Percentiles rank a stretch among this genome's conserved stretches.
Conservation (phyloP, 2,888 invertebrate genomes). For the Drosophila nr. perissopoda region DNA sequence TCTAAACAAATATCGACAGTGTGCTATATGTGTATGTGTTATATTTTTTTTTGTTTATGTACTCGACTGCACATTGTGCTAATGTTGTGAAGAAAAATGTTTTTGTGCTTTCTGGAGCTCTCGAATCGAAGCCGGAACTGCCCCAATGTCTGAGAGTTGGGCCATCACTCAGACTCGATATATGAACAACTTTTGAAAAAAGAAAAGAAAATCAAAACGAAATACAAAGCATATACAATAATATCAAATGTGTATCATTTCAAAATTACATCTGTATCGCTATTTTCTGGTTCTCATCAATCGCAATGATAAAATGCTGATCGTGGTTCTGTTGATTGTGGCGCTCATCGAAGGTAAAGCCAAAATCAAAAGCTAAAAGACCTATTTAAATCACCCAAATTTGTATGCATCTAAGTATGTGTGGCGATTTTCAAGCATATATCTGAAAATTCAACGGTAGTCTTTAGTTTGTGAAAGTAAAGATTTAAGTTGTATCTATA, state of each 20-base stretch:
- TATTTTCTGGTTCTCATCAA: slow-evolving; percentile 60
- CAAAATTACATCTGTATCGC: slow-evolving; percentile 66
- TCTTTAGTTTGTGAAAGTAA: neutral
- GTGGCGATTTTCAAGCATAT: neutral
- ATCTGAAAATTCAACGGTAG: neutral
- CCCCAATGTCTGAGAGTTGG: slow-evolving; percentile 32
- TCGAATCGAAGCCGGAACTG: slow-evolving; percentile 1
- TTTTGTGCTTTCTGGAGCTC: slow-evolving; percentile 14
- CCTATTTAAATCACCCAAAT: slow-evolving; percentile 2
- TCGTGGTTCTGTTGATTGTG: slow-evolving; percentile 75
- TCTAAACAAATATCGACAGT: slow-evolving; percentile 4
- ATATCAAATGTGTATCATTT: slow-evolving; percentile 52
- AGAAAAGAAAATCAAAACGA: neutral
- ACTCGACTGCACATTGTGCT: slow-evolving; percentile 22
- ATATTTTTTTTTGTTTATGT: slow-evolving; percentile 24
- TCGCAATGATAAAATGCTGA: slow-evolving; percentile 82
- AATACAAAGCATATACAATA: neutral
- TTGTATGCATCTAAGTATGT: neutral
- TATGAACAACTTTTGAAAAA: slow-evolving; percentile 36
- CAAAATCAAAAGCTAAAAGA: neutral
- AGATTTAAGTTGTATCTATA: neutral
- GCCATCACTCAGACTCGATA: slow-evolving; percentile 17
- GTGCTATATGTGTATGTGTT: slow-evolving; percentile 2
- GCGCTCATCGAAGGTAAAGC: slow-evolving; percentile 80
- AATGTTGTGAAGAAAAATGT: slow-evolving; percentile 16